Evolutionary conservation across 1,140 invertebrate species (phyloP), one percentile per base, ranked within the genome.

Genomic region (Mesaphorura yosii): DNA sequence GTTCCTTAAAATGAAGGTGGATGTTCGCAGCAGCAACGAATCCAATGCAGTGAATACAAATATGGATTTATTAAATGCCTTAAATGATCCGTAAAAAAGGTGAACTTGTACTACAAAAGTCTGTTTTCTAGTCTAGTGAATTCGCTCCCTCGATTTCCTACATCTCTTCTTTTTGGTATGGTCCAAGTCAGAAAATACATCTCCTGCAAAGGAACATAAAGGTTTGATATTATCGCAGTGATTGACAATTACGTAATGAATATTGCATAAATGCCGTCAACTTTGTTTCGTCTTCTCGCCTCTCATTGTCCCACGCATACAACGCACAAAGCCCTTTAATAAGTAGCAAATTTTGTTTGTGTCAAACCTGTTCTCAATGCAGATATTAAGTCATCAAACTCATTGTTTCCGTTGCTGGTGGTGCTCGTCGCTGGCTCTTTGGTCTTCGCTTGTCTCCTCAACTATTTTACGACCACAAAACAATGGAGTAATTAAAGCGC

Each of bases 381-480:
- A 2, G 89, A 95, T 64, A 98, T 97, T 27, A 98, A 72, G 70
- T 96, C 91, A 67, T 98, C 93, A 72, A 98, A 20, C 28, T 22
- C 39, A 20, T 46, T 46, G 44, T 12, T 6, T 20, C 28, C 28
- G 20, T 22, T 12, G 7, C 22, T 6, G 29, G n/a, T 41, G 49
- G 25, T 42, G 27, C 22, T 51, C 27, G 49, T 29, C 23, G n/a
- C 31, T 25, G 20, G 29, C 29, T 12, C 19, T 40, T 49, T 41
- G 26, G 0, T 22, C 28, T 42, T 40, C 34, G 28, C 40, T 25
- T 15, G 46, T 48, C 34, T 28, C 44, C 44, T 48, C 51, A 25
- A 40, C 45, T 49, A 20, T 31, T n/a, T n/a, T n/a, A n/a, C n/a
- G n/a, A 49, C 46, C 28, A 31, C 12, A 19, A 40, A 48, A 1